These are phyloP conservation scores for Rutpela maculata DNA, from an alignment of 2,888 invertebrate species.

Conservation along the genomic window DNA sequence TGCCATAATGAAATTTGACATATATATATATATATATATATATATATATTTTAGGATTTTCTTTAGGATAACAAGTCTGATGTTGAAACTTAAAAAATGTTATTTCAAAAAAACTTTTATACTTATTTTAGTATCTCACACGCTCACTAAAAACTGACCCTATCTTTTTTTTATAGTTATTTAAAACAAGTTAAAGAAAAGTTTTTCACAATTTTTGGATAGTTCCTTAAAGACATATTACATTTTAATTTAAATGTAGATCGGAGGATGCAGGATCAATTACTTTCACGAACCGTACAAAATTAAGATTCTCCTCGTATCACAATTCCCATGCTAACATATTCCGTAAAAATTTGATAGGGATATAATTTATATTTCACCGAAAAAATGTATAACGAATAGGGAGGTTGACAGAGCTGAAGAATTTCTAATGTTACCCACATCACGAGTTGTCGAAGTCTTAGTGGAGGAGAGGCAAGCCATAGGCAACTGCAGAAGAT, in stretches of 20 bases:
- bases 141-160: too few relatives aligned
- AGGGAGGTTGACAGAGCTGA: constrained; percentile 45
- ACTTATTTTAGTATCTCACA: too few relatives aligned
- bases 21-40: too few relatives aligned
- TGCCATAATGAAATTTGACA: too few relatives aligned
- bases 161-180: too few relatives aligned
- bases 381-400: constrained; percentile 52
- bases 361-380: constrained; percentile 48
- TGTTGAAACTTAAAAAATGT: too few relatives aligned
- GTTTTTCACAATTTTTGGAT: too few relatives aligned
- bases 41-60: too few relatives aligned
- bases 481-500: constrained; percentile 55
- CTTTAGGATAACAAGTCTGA: too few relatives aligned
- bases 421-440: constrained; percentile 58
- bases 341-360: constrained; percentile 29
- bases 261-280: not conserved
- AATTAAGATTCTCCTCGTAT: constrained; percentile 32
- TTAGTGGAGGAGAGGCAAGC: constrained; percentile 44
- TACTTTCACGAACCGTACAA: not conserved
- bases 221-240: not conserved
- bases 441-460: constrained; percentile 62
- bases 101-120: too few relatives aligned
- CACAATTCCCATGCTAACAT: constrained; percentile 22
- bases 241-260: not conserved
- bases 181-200: too few relatives aligned